phyloP scores from a whole-genome alignment of 2,888 invertebrate genomes.

The Parnassius glacialis region DNA sequence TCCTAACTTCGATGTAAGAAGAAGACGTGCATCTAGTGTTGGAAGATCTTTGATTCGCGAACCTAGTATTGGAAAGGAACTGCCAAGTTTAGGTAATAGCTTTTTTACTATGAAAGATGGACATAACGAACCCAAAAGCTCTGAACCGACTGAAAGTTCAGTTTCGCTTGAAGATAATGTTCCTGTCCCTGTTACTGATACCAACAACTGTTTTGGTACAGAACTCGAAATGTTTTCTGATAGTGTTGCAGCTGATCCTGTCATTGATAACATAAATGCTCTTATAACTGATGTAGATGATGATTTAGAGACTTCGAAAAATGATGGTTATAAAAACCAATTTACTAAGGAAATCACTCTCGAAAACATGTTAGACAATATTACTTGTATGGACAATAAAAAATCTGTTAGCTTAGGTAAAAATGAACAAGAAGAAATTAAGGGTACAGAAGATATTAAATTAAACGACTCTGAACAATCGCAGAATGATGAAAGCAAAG shows the following conservation, averaged over 20 bases:
- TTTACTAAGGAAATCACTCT: conserved; percentile 52
- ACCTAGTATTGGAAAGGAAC: conserved; percentile 22
- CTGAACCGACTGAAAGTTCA: background rate
- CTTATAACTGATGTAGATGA: conserved; percentile 64
- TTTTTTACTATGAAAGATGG: background rate
- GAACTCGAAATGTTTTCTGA: conserved; percentile 63
- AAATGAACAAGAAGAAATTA: conserved; percentile 27
- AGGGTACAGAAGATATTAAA: too few species aligned
- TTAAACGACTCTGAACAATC: too few species aligned
- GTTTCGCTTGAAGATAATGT: conserved; percentile 17
- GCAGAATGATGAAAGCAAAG: background rate
- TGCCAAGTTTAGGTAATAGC: conserved; percentile 22
- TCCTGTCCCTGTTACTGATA: conserved; percentile 20
- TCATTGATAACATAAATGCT: conserved; percentile 63
- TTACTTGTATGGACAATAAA: conserved; percentile 37
- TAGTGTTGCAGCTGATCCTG: conserved; percentile 53
- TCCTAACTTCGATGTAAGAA: conserved; percentile 48
- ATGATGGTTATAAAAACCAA: conserved; percentile 37
- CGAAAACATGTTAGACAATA: conserved; percentile 52
- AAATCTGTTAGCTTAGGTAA: background rate
- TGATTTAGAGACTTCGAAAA: conserved; percentile 51
- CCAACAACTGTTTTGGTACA: conserved; percentile 49
- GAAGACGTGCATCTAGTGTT: conserved; percentile 64
- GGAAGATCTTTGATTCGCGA: conserved; percentile 48
- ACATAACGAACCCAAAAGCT: background rate